Evolutionary conservation across 2,113 vertebrate species (phyloP).

Genomic region (Tupaia tana): DNA sequence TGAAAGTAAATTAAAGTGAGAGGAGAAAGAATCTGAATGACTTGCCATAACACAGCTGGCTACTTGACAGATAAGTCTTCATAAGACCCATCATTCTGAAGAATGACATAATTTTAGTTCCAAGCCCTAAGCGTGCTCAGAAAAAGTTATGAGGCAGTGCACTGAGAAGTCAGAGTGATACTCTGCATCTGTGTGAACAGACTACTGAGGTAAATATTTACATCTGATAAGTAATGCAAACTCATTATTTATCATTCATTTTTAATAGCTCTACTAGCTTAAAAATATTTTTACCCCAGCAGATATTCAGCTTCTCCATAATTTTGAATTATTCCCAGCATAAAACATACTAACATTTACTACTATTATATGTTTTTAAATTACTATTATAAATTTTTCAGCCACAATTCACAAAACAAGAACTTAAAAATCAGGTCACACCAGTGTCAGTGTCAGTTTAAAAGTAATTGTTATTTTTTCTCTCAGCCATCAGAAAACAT

Average conservation of each 20-base stretch:
- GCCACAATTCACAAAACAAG: slow-evolving; percentile 20
- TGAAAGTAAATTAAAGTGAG: slow-evolving; percentile 76
- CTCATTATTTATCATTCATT: slow-evolving; percentile 34
- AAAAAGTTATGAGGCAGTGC: slow-evolving; percentile 62
- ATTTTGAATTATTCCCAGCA: slow-evolving; percentile 58
- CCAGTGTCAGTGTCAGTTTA: background rate
- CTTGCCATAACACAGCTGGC: slow-evolving; percentile 60
- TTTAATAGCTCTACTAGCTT: slow-evolving; percentile 35
- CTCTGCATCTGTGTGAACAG: background rate
- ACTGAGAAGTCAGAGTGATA: slow-evolving; percentile 37
- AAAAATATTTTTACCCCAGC: slow-evolving; percentile 32
- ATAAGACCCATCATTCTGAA: slow-evolving; percentile 55
- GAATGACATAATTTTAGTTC: slow-evolving; percentile 63
- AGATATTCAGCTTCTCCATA: slow-evolving; percentile 14
- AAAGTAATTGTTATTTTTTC: slow-evolving; percentile 43
- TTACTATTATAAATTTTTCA: slow-evolving; percentile 8
- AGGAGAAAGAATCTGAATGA: slow-evolving; percentile 58
- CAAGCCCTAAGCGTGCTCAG: background rate
- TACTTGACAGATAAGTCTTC: slow-evolving; percentile 74
- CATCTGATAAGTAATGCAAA: slow-evolving; percentile 4
- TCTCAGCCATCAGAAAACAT: slow-evolving; percentile 28
- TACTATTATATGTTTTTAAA: background rate
- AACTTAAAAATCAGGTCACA: slow-evolving; percentile 8
- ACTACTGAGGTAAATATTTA: slow-evolving; percentile 54
- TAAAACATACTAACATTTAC: slow-evolving; percentile 40